phyloP scores from a whole-genome alignment of 1,140 invertebrate genomes.

The Meloidogyne hapla region DNA sequence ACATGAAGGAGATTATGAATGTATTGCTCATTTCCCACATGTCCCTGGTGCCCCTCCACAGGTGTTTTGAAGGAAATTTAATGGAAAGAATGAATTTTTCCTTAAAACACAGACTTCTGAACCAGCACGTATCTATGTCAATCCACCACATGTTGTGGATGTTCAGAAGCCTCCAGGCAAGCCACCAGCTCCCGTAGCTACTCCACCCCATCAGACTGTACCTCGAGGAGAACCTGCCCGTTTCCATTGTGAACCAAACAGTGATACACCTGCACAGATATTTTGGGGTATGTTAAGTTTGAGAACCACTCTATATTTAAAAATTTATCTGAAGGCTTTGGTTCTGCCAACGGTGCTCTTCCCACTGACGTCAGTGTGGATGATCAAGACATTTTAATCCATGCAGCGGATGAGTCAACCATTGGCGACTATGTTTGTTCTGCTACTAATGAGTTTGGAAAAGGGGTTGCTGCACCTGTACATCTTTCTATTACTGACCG shows the following conservation, averaged over 20 bases:
- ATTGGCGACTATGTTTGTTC: constrained; percentile 58
- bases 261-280: constrained; percentile 55
- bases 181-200: constrained; percentile 58
- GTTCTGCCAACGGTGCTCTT: constrained; percentile 45
- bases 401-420: constrained; percentile 45
- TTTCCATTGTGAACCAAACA: constrained; percentile 57
- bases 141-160: constrained; percentile 16
- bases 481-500: constrained; percentile 54
- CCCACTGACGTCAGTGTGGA: constrained; percentile 51
- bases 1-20: constrained; percentile 59
- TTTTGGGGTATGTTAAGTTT: constrained; percentile 51
- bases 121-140: constrained; percentile 33
- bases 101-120: constrained; percentile 28
- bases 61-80: not conserved
- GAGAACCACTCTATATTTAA: too few relatives aligned
- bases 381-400: constrained; percentile 58
- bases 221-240: constrained; percentile 55
- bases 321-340: constrained; percentile 36
- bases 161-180: constrained; percentile 30
- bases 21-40: constrained; percentile 42
- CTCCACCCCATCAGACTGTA: constrained; percentile 57
- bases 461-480: constrained; percentile 56
- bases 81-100: not conserved
- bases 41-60: constrained; percentile 30
- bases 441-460: constrained; percentile 60